Base-by-base conservation (phyloP, 2,888 invertebrate species). In the Conomelus anceps region DNA sequence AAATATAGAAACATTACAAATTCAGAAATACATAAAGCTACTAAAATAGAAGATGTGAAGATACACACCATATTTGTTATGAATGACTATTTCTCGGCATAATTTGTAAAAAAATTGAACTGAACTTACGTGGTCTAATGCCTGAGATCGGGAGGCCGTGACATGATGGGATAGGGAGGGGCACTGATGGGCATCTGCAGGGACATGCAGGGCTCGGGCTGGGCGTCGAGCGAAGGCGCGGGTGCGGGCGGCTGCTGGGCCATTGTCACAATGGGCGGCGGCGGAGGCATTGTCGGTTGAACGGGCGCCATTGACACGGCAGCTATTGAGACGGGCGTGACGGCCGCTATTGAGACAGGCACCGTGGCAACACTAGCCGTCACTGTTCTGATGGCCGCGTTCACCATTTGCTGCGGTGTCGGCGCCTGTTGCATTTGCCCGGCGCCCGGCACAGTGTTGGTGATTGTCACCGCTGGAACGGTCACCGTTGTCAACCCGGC, bases 181-280 rank as follows among this genome's bases (percentile, higher is more conserved):
- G 92, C 91, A 88, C 92, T 92, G 91, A 95, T 95, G 3, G 95
- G 95, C 94, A 95, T 94, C 3, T 95, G 95, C 22, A 95, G 93
- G 24, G 94, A 93, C 91, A 94, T 94, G 91, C 95, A 95, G 22
- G 95, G 95, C 95, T 96, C 95, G 86, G 96, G 95, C 0, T 96
- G 96, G 92, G 95, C 96, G 0, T 96, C 95, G 87, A 96, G 95
- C 92, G 96, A 94, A 1, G 95, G 95, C 89, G 95, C 95, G 0
- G 95, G 94, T 7, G 95, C 94, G 93, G 24, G 88, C 86, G 85
- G 93, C 89, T 93, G 93, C 88, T 93, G 93, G 0, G 95, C 95
- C 92, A 95, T 95, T 84, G 95, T 95, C 4, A 95, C 95, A 89
- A 95, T 94, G 0, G 95, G 95, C 20, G 94, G 94, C 88, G 94